These are phyloP conservation scores for Connochaetes taurinus DNA, from an alignment of 2,113 vertebrate genomes.

Conservation along the genomic window DNA sequence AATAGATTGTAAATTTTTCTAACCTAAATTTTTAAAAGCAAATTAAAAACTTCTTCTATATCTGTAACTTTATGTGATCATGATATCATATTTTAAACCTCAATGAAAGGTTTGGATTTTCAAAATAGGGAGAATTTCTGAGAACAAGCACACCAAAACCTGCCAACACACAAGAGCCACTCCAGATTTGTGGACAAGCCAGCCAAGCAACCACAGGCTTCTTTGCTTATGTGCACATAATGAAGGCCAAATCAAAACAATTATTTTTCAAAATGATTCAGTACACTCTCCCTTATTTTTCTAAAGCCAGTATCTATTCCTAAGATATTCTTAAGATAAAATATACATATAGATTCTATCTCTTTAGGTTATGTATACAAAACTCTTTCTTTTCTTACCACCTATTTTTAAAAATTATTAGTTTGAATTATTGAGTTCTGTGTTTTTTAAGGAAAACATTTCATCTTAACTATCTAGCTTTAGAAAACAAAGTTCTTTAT, in stretches of 20 bases:
- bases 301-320: not conserved
- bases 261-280: not conserved
- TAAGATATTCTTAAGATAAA: not conserved
- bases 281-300: not conserved
- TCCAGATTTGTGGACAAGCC: not conserved
- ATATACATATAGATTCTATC: not conserved
- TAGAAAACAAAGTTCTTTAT: not conserved
- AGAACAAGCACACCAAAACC: not conserved
- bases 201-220: not conserved
- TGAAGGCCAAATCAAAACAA: not conserved
- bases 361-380: not conserved
- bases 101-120: not conserved
- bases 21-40: constrained; percentile 14
- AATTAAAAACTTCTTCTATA: not conserved
- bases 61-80: not conserved
- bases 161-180: not conserved
- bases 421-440: not conserved
- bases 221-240: not conserved
- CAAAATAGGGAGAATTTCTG: constrained; percentile 8
- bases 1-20: not conserved
- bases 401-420: not conserved
- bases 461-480: not conserved
- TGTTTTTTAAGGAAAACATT: not conserved
- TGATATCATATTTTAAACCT: not conserved
- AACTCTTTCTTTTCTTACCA: not conserved